Base-by-base conservation (phyloP, 2,797 vertebrate species). In the Xerus rutilus region DNA sequence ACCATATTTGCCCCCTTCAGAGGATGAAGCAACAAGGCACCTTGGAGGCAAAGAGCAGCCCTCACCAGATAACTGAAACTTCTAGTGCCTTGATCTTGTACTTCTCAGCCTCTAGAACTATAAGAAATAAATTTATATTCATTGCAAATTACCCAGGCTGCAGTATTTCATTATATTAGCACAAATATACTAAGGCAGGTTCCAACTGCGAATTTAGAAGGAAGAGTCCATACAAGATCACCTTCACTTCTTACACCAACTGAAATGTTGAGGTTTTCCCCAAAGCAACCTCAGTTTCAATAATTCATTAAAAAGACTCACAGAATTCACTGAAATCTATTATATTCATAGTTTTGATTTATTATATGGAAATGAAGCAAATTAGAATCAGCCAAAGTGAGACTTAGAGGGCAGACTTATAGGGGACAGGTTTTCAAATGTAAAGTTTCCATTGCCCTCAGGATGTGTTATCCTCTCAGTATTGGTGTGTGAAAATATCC, bases 381-480 rank as follows among this genome's bases (percentile, higher is more conserved):
- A 93, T 92, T 89, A 70, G 28, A 47, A 78, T 62, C 73, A 93
- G 59, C 52, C 57, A 95, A 86, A 92, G 9, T 64, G 35, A 86
- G 35, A 49, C 21, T 86, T 12, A 35, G 3, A 79, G 47, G 35
- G 6, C 4, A 78, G 45, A 94, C 32, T 91, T 30, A 11, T 43
- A 15, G 69, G 6, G 45, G 9, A 35, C 28, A 65, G 21, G n/a
- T 20, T 62, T 87, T 43, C 77, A 83, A 72, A 93, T 84, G 6
- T 64, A 30, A 62, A 90, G 65, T 15, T 79, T 84, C 49, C 20
- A 7, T 90, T 94, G n/a, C 49, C 39, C 21, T 91, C 30, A 52
- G 77, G 39, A 84, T 70, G 28, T 35, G 47, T 78, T 77, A 72
- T 28, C 23, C 25, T 92, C 14, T 20, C 25, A 84, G 43, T 82